Evolutionary conservation across 2,113 vertebrate species (phyloP), one percentile per base, ranked within the genome.

Genomic region (Struthio camelus): DNA sequence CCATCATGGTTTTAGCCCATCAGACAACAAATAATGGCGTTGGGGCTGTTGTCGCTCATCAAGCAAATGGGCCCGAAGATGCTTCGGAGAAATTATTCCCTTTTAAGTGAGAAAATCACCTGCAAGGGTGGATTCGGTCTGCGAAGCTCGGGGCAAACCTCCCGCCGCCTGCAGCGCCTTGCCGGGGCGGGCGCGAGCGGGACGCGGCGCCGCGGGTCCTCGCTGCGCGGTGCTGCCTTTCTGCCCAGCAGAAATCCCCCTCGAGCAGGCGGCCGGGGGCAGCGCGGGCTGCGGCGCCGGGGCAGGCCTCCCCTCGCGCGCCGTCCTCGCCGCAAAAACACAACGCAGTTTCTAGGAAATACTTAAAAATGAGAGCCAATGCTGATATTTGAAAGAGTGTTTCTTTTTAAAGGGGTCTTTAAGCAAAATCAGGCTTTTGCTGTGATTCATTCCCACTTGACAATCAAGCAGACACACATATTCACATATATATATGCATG

Each of bases 401-500:
- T 78, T 80, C 28, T 76, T 95, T 91, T 91, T 46, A 75, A 81
- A 75, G 72, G 53, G 48, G 6, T 88, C 65, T 89, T 76, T 38
- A 67, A 48, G 69, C 25, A 59, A 89, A 94, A 97, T 79, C 73
- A 95, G 70, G 91, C 79, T 96, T 69, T 61, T 82, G 71, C 79
- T 76, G 87, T 89, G 81, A 96, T 91, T 97, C 97, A 93, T 67
- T 59, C 96, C 95, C 95, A 80, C 94, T 96, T 96, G 96, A 97
- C 97, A 97, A 80, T 97, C 96, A 97, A 95, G 97, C 96, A 89
- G 94, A 89, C 97, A 94, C 97, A 97, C 93, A 94, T 14, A 84
- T 95, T 95, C 92, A 10, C 71, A 76, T 94, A 80, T 73, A 87
- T 51, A 91, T 77, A 87, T 88, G 95, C 9, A 5, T 23, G 15